Conservation (phyloP, 2,888 invertebrate genomes). For the Eilema caniola region DNA sequence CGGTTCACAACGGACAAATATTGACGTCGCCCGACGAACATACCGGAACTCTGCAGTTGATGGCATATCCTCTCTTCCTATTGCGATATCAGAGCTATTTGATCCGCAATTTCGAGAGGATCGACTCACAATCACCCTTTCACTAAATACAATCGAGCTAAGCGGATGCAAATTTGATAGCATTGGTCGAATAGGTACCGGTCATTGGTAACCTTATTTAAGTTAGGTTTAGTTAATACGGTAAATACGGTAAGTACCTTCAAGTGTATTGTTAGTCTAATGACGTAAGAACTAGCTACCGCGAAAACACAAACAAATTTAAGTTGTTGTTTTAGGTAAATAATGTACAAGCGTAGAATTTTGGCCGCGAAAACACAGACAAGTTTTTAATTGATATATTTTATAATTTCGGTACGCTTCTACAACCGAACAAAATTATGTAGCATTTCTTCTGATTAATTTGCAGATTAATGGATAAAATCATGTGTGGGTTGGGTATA, state of each 20-base stretch:
- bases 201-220: too few relatives aligned
- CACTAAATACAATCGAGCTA: slow-evolving; percentile 23
- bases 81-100: slow-evolving; percentile 34
- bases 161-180: slow-evolving; percentile 31
- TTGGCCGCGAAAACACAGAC: too few relatives aligned
- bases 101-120: slow-evolving; percentile 41
- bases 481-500: too few relatives aligned
- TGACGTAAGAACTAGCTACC: not conserved
- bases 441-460: too few relatives aligned
- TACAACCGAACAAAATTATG: too few relatives aligned
- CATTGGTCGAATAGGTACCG: slow-evolving; percentile 21
- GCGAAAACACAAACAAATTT: not conserved
- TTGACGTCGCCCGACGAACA: slow-evolving; percentile 38
- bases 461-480: too few relatives aligned
- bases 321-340: too few relatives aligned
- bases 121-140: slow-evolving; percentile 24
- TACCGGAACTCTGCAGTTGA: slow-evolving; percentile 54
- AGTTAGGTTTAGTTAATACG: too few relatives aligned
- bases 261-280: not conserved
- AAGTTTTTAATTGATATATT: too few relatives aligned
- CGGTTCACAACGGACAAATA: slow-evolving; percentile 41
- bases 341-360: too few relatives aligned
- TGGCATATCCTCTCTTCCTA: slow-evolving; percentile 48
- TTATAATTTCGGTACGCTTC: too few relatives aligned
- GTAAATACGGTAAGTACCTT: not conserved